These are phyloP conservation scores for Hylomyscus alleni DNA, from an alignment of 2,797 vertebrate genomes.

Conservation along the genomic window DNA sequence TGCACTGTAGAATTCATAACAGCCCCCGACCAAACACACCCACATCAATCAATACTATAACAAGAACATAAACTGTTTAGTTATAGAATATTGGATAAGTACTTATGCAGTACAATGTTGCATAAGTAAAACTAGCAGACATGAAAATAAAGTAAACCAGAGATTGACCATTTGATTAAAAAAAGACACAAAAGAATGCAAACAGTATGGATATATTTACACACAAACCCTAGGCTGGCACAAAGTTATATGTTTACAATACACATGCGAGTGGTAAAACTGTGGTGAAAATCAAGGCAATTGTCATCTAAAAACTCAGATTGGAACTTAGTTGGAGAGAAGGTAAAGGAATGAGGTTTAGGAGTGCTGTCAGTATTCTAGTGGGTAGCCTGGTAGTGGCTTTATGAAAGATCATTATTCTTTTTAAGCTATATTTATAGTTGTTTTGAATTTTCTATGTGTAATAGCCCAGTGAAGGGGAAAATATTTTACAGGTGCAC, in stretches of 20 bases:
- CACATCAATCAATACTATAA: not conserved
- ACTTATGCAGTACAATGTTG: not conserved
- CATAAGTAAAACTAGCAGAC: conserved; percentile 2
- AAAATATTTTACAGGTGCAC: not conserved
- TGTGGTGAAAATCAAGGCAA: conserved; percentile 4
- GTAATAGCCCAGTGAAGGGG: not conserved
- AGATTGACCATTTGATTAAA: not conserved
- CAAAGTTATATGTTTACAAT: not conserved
- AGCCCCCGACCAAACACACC: not conserved
- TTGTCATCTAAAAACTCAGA: not conserved
- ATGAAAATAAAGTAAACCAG: not conserved
- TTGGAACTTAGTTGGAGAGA: not conserved
- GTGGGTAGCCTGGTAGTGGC: not conserved
- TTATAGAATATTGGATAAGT: not conserved
- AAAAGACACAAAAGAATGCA: not conserved
- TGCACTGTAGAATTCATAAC: not conserved
- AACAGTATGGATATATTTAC: not conserved
- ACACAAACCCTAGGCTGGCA: not conserved
- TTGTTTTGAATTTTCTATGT: not conserved
- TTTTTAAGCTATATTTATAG: not conserved
- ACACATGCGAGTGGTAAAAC: not conserved
- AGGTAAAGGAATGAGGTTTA: not conserved
- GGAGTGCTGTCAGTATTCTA: not conserved
- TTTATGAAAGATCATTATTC: not conserved
- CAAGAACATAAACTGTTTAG: not conserved